These are phyloP conservation scores for Leucoptera coffeella DNA, from an alignment of 2,888 invertebrate genomes.

Conservation along the genomic window DNA sequence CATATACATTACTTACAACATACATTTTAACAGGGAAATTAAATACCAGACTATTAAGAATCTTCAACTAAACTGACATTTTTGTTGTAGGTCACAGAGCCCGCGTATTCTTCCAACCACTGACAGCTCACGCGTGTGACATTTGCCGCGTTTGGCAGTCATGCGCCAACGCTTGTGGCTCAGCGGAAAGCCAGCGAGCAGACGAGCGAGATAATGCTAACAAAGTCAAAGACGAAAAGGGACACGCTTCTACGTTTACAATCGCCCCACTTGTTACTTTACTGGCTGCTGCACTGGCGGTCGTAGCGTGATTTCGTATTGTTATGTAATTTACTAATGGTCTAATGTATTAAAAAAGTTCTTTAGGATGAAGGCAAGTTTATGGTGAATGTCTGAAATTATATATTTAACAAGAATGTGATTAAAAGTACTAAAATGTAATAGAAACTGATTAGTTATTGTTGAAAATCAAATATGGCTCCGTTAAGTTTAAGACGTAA, in stretches of 20 bases:
- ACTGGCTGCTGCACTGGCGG: not conserved
- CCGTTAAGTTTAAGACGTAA: not conserved
- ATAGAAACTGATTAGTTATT: too few species aligned
- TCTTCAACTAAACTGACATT: too few species aligned
- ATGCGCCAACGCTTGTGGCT: constrained; percentile 31
- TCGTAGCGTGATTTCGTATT: not conserved
- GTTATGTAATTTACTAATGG: not conserved
- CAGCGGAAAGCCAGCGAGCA: constrained; percentile 15
- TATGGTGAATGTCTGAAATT: not conserved
- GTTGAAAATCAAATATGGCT: not conserved
- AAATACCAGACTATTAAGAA: too few species aligned
- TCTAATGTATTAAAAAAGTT: not conserved
- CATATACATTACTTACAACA: too few species aligned
- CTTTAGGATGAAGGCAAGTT: not conserved
- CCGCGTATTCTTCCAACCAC: constrained; percentile 73
- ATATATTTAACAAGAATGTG: not conserved
- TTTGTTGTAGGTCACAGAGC: constrained; percentile 80
- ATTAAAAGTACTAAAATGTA: constrained; percentile 2
- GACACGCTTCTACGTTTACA: not conserved
- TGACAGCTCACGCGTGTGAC: constrained; percentile 68
- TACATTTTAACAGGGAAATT: too few species aligned
- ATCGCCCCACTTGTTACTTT: not conserved
- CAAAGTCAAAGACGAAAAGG: constrained; percentile 4
- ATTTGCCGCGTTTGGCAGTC: constrained; percentile 63
- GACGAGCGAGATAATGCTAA: too few species aligned